Evolutionary conservation across 2,888 invertebrate species (phyloP).

Genomic region (Andrena minutula): DNA sequence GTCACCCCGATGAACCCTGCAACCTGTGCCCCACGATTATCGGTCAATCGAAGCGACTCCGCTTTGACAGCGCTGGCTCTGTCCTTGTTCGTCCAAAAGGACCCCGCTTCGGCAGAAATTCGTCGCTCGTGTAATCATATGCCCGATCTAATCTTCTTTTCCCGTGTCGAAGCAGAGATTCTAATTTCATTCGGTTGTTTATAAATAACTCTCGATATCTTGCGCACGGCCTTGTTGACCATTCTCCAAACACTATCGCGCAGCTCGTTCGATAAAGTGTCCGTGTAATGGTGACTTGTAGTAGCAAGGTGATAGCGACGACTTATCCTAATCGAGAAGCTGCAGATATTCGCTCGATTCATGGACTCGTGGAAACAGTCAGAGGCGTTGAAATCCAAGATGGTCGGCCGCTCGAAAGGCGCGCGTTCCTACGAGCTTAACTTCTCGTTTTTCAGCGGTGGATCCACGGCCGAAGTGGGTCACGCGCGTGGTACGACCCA

Average conservation of each 20-base stretch:
- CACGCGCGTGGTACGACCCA: neutral
- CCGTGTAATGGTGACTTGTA: neutral
- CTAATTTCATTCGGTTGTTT: neutral
- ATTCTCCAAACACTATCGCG: neutral
- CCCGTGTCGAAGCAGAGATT: too few relatives aligned
- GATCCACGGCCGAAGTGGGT: neutral
- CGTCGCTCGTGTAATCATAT: too few relatives aligned
- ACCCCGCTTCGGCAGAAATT: too few relatives aligned
- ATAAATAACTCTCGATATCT: neutral
- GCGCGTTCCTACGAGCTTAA: too few relatives aligned
- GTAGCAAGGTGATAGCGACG: neutral
- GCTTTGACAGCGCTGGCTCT: neutral
- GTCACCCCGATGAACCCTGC: slow-evolving; percentile 33
- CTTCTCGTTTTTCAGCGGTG: too few relatives aligned
- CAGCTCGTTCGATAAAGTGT: neutral
- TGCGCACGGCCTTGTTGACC: neutral
- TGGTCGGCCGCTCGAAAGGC: too few relatives aligned
- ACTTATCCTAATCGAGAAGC: neutral
- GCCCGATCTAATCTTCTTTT: too few relatives aligned
- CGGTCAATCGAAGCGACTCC: slow-evolving; percentile 44
- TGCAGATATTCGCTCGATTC: too few relatives aligned
- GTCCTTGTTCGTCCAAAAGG: neutral
- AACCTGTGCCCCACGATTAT: slow-evolving; percentile 26
- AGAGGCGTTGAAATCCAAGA: too few relatives aligned
- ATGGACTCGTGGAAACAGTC: too few relatives aligned